Evolutionary conservation across 2,888 invertebrate genomes (phyloP).

Genomic region (Reticulitermes lucifugus): DNA sequence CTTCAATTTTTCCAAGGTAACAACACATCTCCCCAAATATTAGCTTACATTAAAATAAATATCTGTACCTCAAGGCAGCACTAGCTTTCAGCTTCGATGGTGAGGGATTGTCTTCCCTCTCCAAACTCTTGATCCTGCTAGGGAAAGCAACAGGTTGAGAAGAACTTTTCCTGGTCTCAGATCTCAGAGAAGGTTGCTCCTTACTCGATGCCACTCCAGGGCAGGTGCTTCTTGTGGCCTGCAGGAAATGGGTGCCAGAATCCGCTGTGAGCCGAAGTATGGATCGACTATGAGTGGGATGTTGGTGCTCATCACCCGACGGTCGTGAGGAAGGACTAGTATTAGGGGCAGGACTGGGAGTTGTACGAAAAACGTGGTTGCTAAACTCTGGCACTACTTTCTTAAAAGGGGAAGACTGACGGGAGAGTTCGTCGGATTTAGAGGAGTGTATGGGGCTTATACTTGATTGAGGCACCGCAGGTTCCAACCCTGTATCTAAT

Average conservation of each 20-base stretch:
- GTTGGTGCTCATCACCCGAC: not conserved
- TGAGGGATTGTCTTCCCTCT: not conserved
- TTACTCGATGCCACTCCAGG: not conserved
- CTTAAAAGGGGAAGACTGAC: conserved; percentile 16
- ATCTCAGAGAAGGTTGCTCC: not conserved
- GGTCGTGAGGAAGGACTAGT: not conserved
- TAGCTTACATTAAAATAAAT: too few species aligned
- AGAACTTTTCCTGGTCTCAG: not conserved
- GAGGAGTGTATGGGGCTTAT: not conserved
- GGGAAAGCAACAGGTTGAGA: not conserved
- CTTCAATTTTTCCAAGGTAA: too few species aligned
- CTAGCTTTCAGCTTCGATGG: not conserved
- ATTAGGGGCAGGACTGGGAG: not conserved
- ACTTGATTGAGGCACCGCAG: not conserved
- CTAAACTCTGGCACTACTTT: too few species aligned
- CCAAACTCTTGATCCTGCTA: not conserved
- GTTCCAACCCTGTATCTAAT: not conserved
- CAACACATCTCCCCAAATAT: too few species aligned
- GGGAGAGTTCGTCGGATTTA: not conserved
- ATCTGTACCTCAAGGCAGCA: not conserved
- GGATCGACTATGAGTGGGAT: not conserved
- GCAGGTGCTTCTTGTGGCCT: not conserved
- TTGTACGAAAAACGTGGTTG: too few species aligned
- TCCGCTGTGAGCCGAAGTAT: conserved; percentile 5
- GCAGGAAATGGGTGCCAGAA: conserved; percentile 21